These are phyloP conservation scores for Saturnia pavonia DNA, from an alignment of 2,888 invertebrate species.

Conservation along the genomic window DNA sequence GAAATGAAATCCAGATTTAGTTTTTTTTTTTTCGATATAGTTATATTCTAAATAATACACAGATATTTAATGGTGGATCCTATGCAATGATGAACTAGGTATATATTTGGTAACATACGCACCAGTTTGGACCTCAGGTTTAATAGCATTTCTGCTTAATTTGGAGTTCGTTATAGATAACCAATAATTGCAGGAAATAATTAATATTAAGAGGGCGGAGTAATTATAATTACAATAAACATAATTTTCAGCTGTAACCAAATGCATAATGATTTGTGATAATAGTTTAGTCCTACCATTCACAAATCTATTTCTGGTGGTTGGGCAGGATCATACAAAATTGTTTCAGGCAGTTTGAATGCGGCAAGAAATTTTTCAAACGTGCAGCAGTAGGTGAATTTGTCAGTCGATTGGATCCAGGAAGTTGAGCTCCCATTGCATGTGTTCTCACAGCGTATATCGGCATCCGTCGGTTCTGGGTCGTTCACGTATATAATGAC, in stretches of 20 bases:
- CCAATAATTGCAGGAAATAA: too few species aligned
- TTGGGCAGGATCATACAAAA: background rate
- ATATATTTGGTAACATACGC: too few species aligned
- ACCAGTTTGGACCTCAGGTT: too few species aligned
- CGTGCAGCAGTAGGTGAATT: constrained; percentile 16
- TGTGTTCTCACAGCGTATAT: constrained; percentile 12
- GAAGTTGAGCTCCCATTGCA: background rate
- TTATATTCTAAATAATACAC: too few species aligned
- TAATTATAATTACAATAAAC: too few species aligned
- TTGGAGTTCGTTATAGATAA: too few species aligned
- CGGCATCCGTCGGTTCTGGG: background rate
- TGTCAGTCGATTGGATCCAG: background rate
- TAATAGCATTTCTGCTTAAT: too few species aligned
- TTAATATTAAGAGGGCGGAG: too few species aligned
- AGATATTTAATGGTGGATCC: too few species aligned
- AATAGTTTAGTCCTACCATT: background rate
- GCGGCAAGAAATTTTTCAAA: constrained; percentile 11
- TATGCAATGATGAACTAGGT: too few species aligned
- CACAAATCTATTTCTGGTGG: background rate
- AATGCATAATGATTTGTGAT: background rate
- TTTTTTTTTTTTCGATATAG: too few species aligned
- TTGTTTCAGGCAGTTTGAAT: constrained; percentile 19
- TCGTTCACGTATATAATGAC: constrained; percentile 19
- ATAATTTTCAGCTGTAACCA: background rate
- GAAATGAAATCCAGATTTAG: too few species aligned